Evolutionary conservation across 2,113 vertebrate species (phyloP), one percentile per base, ranked within the genome.

Genomic region (Heliornis fulica): DNA sequence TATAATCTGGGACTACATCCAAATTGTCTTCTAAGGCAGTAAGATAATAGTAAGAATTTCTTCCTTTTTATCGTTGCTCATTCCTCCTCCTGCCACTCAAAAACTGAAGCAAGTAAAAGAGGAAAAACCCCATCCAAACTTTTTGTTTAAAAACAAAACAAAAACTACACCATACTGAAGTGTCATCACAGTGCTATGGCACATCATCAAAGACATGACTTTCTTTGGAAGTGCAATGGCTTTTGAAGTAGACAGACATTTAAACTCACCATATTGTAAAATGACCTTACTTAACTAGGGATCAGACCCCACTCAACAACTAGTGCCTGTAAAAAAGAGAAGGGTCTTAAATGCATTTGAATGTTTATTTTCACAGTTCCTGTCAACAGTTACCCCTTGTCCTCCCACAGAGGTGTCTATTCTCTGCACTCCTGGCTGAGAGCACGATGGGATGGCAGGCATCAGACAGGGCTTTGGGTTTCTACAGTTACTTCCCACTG

Each of bases 1-100:
- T 43, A 74, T n/a, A 75, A 40, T 91, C 91, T 94, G 92, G 93
- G 80, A 96, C 61, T 45, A 61, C 74, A 68, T 97, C 94, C 91
- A 96, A 89, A 89, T 80, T 65, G 61, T 66, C 43, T 87, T 81
- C 74, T 88, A 92, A 92, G 60, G 71, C 53, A 11, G 9, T 34
- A 84, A 94, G 83, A 68, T 43, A 93, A 76, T 83, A 45, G 61
- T 36, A 83, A 94, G 65, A 22, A 57, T 77, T 88, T 89, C 41
- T 74, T 91, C 34, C 48, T 77, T 72, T 89, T 69, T 66, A 36
- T 40, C 70, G 28, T 28, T 92, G n/a, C 31, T 66, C 34, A 34
- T 80, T 90, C 54, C 23, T 90, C 29, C 65, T 91, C 18, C 65
- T 34, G 59, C 59, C 56, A 54, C 46, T 90, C 82, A 83, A 63